Evolutionary conservation across 2,797 vertebrate genomes (phyloP).

Genomic region (Eospalax fontanierii): DNA sequence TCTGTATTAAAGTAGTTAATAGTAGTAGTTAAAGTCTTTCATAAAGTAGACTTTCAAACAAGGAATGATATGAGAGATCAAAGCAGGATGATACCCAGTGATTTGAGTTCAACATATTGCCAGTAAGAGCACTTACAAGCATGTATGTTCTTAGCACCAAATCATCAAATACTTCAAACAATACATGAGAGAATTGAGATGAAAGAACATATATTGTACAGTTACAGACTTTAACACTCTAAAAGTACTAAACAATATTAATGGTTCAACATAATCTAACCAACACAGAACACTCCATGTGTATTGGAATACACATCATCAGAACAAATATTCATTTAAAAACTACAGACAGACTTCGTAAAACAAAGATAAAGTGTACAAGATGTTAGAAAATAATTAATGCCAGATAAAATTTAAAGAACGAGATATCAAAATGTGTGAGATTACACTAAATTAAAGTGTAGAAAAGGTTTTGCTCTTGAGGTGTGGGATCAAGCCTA

Average conservation of each 20-base stretch:
- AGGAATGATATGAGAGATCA: background rate
- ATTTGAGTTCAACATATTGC: background rate
- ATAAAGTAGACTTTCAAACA: constrained; percentile 9
- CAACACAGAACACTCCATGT: background rate
- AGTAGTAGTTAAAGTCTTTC: no score
- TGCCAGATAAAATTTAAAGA: background rate
- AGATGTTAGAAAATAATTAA: background rate
- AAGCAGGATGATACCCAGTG: background rate
- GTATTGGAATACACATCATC: background rate
- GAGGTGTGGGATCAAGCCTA: background rate
- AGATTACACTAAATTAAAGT: background rate
- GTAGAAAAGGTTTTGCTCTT: background rate
- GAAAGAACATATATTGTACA: background rate
- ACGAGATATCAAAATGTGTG: background rate
- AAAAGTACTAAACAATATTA: background rate
- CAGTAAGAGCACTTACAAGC: background rate
- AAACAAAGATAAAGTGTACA: background rate
- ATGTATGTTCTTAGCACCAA: background rate
- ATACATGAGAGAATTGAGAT: background rate
- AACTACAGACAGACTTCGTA: background rate
- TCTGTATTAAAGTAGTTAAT: no score
- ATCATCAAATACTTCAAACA: background rate
- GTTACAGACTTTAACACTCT: background rate
- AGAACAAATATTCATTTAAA: background rate
- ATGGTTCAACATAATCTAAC: background rate